Evolutionary conservation across 2,888 invertebrate species (phyloP), one percentile per base, ranked within the genome.

Genomic region (Brachypalpus laphriformis): DNA sequence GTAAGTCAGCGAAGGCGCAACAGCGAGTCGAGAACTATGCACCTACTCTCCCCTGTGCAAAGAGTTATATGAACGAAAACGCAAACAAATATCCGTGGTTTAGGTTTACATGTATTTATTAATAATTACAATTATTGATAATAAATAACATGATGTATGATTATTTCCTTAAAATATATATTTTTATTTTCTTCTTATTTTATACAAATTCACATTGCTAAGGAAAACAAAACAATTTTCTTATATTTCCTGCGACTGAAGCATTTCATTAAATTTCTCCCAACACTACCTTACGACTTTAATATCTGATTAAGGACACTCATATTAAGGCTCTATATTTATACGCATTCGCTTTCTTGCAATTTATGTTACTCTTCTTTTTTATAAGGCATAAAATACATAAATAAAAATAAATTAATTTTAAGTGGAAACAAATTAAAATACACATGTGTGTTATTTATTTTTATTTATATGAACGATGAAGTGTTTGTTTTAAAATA

Each of bases 271-370:
- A 37, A n/a, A 25, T 34, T 59, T 63, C 16, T 28, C 42, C 9
- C 28, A 51, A 47, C 47, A 22, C 40, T 66, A 59, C 14, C 56
- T 34, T 34, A 42, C 25, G n/a, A 40, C 31, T 82, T 37, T 85
- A 65, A 70, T 37, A 57, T 71, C 57, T 59, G 45, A 28, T 86
- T 86, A 86, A 86, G 82, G 86, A 82, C 86, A 86, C 86, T 86
- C 82, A 68, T 72, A 77, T 76, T 68, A 86, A 82, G 86, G 82
- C 82, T 75, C 49, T 45, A 51, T 74, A 45, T 16, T 59, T 28
- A 51, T 25, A 61, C 72, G 40, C 49, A 61, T 72, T 63, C 47
- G 6, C 22, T 68, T 68, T 34, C 11, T 37, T 18, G 7, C 2
- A 45, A 22, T 40, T 54, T 31, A 25, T 5, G 25, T 40, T n/a